Base-by-base conservation (phyloP, 2,888 invertebrate species). In the Polymixis lichenea region DNA sequence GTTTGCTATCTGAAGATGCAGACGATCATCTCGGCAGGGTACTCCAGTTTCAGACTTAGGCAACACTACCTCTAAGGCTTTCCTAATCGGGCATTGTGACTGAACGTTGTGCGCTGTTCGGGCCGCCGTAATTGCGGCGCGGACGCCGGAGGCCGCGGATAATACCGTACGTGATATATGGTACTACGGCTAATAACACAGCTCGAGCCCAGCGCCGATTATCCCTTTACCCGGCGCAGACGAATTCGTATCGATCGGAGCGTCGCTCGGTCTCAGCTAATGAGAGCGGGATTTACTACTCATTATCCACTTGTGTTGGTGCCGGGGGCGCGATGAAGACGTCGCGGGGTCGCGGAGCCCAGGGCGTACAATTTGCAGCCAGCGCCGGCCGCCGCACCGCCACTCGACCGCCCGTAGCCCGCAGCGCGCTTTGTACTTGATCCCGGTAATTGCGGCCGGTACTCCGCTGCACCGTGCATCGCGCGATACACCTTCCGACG, bases 111-210 rank as follows among this genome's bases (percentile, higher is more conserved):
- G 91, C 90, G 89, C 91, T 87, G 91, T 91, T 92, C 91, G 90
- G 89, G 89, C 88, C 90, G 89, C 89, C 88, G 94, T 96, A 95
- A 96, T 95, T 95, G 95, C 93, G 92, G 90, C 92, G 94, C 93
- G 94, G 92, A 92, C 94, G 95, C 95, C 95, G 93, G 94, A 89
- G 96, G 95, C 95, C 92, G 91, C 92, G 91, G 91, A 90, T 94
- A 95, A 94, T 95, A 91, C 95, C 92, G 93, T 92, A 91, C 94
- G 96, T 96, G 96, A 96, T 96, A 95, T 96, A 96, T 96, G 95
- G 94, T 95, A 94, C 95, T 93, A 93, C 93, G 92, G 93, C 95
- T 96, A 96, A 96, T 96, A 96, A 95, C 95, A 95, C 94, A 93
- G 93, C 91, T 90, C 87, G 92, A 90, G 90, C 90, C 91, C 92